These are phyloP conservation scores for Thamnophis elegans DNA, from an alignment of 2,797 vertebrate genomes.

Conservation along the genomic window DNA sequence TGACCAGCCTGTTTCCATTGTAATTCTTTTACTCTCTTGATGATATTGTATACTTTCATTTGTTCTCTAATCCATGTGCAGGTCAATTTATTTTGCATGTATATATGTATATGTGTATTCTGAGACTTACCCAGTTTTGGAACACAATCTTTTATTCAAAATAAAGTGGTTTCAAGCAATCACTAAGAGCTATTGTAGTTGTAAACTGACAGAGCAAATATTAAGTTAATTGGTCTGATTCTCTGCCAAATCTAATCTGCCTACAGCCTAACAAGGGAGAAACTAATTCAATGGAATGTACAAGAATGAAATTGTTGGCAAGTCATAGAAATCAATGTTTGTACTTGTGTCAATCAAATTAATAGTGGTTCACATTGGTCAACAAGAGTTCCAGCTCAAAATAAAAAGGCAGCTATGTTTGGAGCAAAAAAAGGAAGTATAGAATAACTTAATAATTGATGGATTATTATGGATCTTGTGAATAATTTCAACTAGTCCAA, in stretches of 20 bases:
- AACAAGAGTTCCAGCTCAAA: background rate
- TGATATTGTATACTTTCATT: background rate
- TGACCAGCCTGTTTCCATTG: background rate
- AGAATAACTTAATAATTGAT: background rate
- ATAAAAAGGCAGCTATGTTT: background rate
- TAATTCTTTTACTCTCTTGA: background rate
- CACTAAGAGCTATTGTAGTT: background rate
- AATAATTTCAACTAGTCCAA: background rate
- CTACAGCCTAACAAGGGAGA: constrained; percentile 28
- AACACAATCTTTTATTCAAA: constrained; percentile 4
- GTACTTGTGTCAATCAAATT: background rate
- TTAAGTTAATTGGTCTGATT: constrained; percentile 19
- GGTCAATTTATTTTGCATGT: background rate
- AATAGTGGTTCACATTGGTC: background rate
- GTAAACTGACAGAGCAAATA: constrained; percentile 31
- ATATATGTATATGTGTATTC: background rate
- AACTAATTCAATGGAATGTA: constrained; percentile 25
- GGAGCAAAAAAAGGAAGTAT: background rate
- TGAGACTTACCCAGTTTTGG: background rate
- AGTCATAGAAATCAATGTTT: constrained; percentile 13
- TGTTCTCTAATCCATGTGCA: background rate
- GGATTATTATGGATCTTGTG: background rate
- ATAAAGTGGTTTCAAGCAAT: background rate
- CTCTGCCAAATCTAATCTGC: constrained; percentile 23
- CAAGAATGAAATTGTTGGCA: constrained; percentile 37